Percentiles rank a stretch among this genome's conserved stretches.
These are phyloP conservation scores for Ephestia elutella DNA, from an alignment of 1,140 invertebrate species.

Conservation along the genomic window DNA sequence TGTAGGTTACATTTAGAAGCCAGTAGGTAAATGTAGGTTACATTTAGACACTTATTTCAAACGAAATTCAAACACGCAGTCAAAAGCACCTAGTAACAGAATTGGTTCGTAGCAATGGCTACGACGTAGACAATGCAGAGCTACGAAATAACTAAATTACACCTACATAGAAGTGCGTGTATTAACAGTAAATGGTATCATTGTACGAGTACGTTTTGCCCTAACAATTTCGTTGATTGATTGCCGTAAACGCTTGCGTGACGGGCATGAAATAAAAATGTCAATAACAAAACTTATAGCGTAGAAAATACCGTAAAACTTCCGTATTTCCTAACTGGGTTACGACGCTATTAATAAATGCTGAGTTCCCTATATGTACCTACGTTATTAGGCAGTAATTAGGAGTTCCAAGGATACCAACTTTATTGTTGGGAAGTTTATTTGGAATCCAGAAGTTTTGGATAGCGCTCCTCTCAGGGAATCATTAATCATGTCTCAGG, in stretches of 20 bases:
- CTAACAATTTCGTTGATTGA: slow-evolving; percentile 6
- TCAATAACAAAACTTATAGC: slow-evolving; percentile 24
- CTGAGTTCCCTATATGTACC: slow-evolving; percentile 8
- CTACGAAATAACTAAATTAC: neutral
- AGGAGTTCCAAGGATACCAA: neutral
- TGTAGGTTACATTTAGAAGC: no score
- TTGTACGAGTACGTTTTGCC: slow-evolving; percentile 13
- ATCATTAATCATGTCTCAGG: neutral
- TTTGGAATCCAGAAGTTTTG: neutral
- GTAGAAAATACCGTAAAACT: slow-evolving; percentile 19
- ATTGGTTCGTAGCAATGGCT: no score
- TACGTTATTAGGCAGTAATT: neutral
- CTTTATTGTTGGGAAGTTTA: neutral
- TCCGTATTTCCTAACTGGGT: slow-evolving; percentile 18
- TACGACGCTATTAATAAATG: slow-evolving; percentile 18
- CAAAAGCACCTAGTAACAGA: no score
- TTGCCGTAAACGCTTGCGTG: slow-evolving; percentile 20
- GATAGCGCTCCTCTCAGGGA: neutral
- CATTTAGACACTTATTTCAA: no score
- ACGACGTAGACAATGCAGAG: no score
- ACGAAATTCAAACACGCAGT: no score
- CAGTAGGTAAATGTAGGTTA: no score
- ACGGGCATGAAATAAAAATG: slow-evolving; percentile 20
- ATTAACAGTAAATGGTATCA: slow-evolving; percentile 8
- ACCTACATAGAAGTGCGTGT: neutral